Percentiles rank a stretch among this genome's conserved stretches.
Conservation (phyloP, 2,113 vertebrate genomes). For the Gallinago paraguaiae region DNA sequence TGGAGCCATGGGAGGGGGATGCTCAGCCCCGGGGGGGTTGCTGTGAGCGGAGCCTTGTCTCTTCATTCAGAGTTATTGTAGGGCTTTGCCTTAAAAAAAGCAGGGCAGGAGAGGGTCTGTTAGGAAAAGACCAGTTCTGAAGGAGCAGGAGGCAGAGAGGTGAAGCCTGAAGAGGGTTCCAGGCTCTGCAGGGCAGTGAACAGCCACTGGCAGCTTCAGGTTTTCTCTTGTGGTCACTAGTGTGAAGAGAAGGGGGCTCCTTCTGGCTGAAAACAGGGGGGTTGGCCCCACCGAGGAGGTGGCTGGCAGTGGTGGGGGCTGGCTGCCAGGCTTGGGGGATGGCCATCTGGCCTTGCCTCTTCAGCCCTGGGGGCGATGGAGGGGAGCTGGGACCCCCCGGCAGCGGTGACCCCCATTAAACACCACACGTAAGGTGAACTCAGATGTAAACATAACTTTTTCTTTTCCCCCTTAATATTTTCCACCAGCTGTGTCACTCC, state of each 20-base stretch:
- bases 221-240: background rate
- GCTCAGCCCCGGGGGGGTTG: rapidly evolving
- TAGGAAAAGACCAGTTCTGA: background rate
- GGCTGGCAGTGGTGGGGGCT: background rate
- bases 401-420: rapidly evolving
- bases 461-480: background rate
- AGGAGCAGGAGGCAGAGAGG: background rate
- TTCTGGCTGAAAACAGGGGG: background rate
- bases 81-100: background rate
- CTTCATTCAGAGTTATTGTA: background rate
- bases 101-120: background rate
- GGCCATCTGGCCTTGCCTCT: background rate
- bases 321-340: background rate
- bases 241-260: background rate
- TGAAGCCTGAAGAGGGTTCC: background rate
- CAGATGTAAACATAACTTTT: background rate
- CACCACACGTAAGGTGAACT: background rate
- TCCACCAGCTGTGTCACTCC: background rate
- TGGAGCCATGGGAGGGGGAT: background rate
- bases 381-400: background rate
- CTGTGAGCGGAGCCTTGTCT: background rate
- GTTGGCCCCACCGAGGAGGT: rapidly evolving
- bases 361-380: background rate
- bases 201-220: background rate
- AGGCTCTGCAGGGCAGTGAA: background rate